Evolutionary conservation across 2,797 vertebrate genomes (phyloP), one percentile per base, ranked within the genome.

Genomic region (Eulemur mongoz): DNA sequence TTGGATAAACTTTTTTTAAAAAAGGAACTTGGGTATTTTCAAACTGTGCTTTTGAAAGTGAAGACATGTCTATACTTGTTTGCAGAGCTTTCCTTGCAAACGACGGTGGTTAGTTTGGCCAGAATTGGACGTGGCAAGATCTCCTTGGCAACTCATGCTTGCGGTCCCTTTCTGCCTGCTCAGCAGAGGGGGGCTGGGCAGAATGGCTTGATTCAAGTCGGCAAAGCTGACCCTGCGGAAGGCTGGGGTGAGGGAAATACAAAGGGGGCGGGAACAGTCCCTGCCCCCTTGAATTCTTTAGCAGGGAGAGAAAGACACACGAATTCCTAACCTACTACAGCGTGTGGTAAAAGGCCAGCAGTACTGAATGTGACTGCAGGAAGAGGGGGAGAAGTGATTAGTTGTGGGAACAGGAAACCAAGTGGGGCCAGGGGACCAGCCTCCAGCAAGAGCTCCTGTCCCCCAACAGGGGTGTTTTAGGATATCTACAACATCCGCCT

Each of bases 121-220:
- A 30, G 40, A 67, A 50, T n/a, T 20, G 63, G 65, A 40, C 2
- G 0, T 0, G 4, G 50, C 32, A 2, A 32, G 14, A 38, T 97
- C 67, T 87, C 96, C 89, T 27, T 80, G 90, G 84, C 43, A 92
- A 90, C 92, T 10, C 96, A 82, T 0, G 0, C 65, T 22, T 30
- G 40, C 0, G 0, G 79, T 52, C 80, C 78, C 43, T 54, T 72
- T 83, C 17, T 17, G 38, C 52, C 65, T 30, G n/a, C 69, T 15
- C 1, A 4, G 54, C 1, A 0, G 13, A 50, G 90, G 18, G 30
- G 40, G 17, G 6, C 48, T 2, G 0, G 22, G 72, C 43, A 61
- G 70, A 69, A 73, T 3, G 61, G 52, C 50, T 50, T 22, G 2
- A 32, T 61, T 50, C 79, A 43, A 75, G 73, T 2, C 7, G 7